Evolutionary conservation across 2,113 vertebrate genomes (phyloP).

Genomic region (Lepidothrix coronata): DNA sequence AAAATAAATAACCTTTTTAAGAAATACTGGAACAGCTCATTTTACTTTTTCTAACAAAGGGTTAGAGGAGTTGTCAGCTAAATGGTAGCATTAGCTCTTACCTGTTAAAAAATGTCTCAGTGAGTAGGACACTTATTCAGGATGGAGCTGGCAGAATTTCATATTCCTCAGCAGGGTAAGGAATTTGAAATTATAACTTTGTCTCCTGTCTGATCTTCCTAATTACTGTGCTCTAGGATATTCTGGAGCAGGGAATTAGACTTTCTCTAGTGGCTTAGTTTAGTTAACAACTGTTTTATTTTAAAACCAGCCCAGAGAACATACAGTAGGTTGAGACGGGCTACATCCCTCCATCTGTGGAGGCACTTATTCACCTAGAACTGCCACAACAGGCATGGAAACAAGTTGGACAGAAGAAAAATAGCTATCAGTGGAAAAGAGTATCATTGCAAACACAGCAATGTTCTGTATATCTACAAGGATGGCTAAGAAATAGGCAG

Average conservation of each 20-base stretch:
- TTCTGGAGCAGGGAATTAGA: neutral
- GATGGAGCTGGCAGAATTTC: neutral
- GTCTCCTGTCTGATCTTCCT: neutral
- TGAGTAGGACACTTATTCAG: neutral
- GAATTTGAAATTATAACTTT: neutral
- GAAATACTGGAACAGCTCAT: neutral
- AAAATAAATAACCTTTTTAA: neutral
- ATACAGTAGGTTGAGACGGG: neutral
- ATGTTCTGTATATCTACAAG: neutral
- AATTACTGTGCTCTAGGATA: neutral
- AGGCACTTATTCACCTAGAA: neutral
- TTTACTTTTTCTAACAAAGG: neutral
- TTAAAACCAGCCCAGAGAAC: neutral
- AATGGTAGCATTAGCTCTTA: neutral
- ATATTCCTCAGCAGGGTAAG: neutral
- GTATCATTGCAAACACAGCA: neutral
- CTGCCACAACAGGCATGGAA: neutral
- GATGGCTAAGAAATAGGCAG: neutral
- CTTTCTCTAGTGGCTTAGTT: neutral
- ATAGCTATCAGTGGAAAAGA: neutral
- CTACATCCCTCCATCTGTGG: neutral
- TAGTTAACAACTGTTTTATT: neutral
- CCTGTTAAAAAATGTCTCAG: neutral
- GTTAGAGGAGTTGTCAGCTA: neutral
- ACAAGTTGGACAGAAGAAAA: neutral